These are phyloP conservation scores for Diarsia dahlii DNA, from an alignment of 2,888 invertebrate genomes.

Conservation along the genomic window DNA sequence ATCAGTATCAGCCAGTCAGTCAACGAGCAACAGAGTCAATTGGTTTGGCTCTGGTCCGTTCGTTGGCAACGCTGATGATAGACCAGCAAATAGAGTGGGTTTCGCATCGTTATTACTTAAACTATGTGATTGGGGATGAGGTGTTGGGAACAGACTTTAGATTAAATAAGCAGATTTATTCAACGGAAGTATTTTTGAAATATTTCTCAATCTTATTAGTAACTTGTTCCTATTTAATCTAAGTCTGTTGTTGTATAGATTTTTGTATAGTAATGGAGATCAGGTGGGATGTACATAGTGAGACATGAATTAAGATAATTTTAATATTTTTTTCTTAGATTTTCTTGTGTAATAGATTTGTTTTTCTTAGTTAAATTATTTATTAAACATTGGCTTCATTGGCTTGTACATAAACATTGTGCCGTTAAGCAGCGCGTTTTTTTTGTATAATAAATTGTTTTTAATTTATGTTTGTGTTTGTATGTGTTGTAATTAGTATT, in stretches of 20 bases:
- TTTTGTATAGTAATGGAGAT: slow-evolving; percentile 70
- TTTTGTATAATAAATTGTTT: slow-evolving; percentile 75
- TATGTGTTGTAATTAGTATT: slow-evolving; percentile 66
- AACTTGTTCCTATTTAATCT: slow-evolving; percentile 85
- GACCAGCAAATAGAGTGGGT: slow-evolving; percentile 88
- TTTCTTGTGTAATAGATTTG: slow-evolving; percentile 67
- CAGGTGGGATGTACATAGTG: slow-evolving; percentile 76
- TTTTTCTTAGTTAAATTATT: slow-evolving; percentile 78
- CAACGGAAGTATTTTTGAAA: slow-evolving; percentile 36
- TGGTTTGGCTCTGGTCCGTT: slow-evolving; percentile 90
- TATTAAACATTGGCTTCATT: slow-evolving; percentile 79
- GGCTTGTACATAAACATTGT: slow-evolving; percentile 81
- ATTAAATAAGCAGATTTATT: slow-evolving; percentile 79
- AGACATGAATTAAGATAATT: slow-evolving; percentile 66
- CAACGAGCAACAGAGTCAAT: slow-evolving; percentile 81
- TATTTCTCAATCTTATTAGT: slow-evolving; percentile 58
- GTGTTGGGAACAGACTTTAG: slow-evolving; percentile 83
- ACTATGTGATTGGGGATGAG: slow-evolving; percentile 88
- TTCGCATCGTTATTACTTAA: slow-evolving; percentile 87
- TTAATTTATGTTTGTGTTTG: slow-evolving; percentile 69
- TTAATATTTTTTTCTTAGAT: slow-evolving; percentile 64
- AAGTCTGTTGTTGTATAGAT: slow-evolving; percentile 78
- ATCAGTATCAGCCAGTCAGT: slow-evolving; percentile 70
- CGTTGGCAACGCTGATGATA: slow-evolving; percentile 87
- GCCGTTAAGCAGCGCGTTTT: slow-evolving; percentile 74